Evolutionary conservation across 2,888 invertebrate genomes (phyloP).

Genomic region (Meloe dianella): DNA sequence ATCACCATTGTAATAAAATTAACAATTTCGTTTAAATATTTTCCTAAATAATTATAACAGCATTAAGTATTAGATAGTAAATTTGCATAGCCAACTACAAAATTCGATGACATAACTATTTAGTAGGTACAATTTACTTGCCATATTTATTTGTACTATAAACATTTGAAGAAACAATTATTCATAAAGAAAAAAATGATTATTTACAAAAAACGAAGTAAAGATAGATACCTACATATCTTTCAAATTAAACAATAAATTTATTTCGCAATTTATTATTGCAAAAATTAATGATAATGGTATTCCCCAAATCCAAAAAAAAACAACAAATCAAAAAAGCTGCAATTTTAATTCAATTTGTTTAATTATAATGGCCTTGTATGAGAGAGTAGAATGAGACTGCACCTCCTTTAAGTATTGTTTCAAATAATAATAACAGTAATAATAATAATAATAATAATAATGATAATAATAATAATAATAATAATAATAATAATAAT

Average conservation of each 20-base stretch:
- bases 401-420: not conserved
- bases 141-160: not conserved
- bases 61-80: too few relatives aligned
- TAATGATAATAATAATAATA: not conserved
- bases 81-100: not conserved
- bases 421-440: not conserved
- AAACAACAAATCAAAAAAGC: not conserved
- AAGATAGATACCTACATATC: too few relatives aligned
- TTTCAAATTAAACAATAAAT: too few relatives aligned
- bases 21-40: not conserved
- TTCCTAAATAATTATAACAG: not conserved
- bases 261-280: too few relatives aligned
- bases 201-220: too few relatives aligned
- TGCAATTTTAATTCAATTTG: not conserved
- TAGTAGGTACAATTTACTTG: too few relatives aligned
- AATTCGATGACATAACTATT: constrained; percentile 8
- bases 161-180: constrained; percentile 6
- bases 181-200: not conserved
- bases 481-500: not conserved
- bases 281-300: not conserved
- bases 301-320: not conserved
- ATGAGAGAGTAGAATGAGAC: not conserved
- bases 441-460: too few relatives aligned
- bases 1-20: not conserved
- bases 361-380: not conserved